These are phyloP conservation scores for Saxicola maurus DNA, from an alignment of 2,797 vertebrate species.

Conservation along the genomic window DNA sequence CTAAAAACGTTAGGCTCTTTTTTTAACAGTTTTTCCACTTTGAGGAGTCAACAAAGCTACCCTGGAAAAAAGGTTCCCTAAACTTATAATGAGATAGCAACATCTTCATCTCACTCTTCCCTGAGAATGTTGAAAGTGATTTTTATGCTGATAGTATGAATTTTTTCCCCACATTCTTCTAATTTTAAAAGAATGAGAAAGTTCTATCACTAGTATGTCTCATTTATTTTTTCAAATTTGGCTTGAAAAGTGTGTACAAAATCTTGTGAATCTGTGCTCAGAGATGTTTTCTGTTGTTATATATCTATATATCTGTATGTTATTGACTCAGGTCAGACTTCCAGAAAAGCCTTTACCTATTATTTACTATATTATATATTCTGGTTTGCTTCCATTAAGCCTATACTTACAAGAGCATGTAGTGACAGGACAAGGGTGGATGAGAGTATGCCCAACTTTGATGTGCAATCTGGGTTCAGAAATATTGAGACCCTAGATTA, in stretches of 20 bases:
- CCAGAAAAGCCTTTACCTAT: background rate
- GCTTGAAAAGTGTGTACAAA: background rate
- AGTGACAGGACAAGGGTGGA: background rate
- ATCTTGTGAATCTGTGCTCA: background rate
- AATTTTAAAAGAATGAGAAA: background rate
- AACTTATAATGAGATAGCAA: background rate
- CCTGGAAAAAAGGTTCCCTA: background rate
- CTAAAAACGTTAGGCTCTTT: background rate
- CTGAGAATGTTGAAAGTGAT: background rate
- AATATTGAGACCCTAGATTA: background rate
- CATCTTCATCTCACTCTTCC: background rate
- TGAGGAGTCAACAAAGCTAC: background rate
- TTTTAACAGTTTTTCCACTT: background rate
- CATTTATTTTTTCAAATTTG: background rate
- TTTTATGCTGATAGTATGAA: background rate
- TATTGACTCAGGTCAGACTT: background rate
- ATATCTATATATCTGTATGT: background rate
- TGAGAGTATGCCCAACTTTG: background rate
- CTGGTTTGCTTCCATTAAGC: background rate
- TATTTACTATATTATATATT: background rate
- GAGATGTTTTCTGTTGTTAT: background rate
- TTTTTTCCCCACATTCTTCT: background rate
- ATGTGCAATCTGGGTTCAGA: background rate
- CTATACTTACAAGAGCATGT: background rate
- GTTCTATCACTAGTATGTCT: background rate